phyloP scores from a whole-genome alignment of 2,888 invertebrate species.

The Aporophyla lueneburgensis region DNA sequence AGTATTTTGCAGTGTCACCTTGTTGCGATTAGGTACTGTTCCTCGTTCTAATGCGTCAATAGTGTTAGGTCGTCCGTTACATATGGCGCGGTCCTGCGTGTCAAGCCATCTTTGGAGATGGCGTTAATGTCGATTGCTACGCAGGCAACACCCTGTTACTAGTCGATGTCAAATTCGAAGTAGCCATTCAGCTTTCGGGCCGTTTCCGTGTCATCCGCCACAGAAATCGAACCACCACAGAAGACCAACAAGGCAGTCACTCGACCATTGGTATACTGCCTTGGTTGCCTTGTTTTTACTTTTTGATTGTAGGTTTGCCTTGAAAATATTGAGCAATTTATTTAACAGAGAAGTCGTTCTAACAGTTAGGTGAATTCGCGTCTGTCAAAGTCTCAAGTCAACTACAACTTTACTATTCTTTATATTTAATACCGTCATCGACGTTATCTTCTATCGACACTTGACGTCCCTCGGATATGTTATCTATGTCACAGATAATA shows the following conservation, averaged over 20 bases:
- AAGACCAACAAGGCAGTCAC: background rate
- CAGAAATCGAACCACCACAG: background rate
- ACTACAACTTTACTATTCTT: background rate
- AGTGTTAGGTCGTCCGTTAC: no score
- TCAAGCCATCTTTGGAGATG: no score
- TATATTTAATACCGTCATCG: conserved; percentile 31
- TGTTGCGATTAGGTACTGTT: no score
- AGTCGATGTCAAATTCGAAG: no score
- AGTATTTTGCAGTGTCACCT: no score
- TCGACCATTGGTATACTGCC: no score
- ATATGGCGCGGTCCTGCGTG: background rate
- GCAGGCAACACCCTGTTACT: background rate
- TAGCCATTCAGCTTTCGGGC: no score
- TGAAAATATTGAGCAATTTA: background rate
- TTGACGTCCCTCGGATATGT: conserved; percentile 26
- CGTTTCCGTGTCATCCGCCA: no score
- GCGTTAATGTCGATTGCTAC: background rate
- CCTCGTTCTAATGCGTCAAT: no score
- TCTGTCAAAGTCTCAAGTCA: background rate
- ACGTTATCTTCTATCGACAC: conserved; percentile 43
- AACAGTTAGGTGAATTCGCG: background rate
- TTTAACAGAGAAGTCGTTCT: background rate
- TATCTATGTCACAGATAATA: conserved; percentile 48
- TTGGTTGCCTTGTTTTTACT: background rate
- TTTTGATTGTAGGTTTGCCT: background rate